These are phyloP conservation scores for Cirrhinus mrigala DNA, from an alignment of 2,797 vertebrate genomes.

Conservation along the genomic window DNA sequence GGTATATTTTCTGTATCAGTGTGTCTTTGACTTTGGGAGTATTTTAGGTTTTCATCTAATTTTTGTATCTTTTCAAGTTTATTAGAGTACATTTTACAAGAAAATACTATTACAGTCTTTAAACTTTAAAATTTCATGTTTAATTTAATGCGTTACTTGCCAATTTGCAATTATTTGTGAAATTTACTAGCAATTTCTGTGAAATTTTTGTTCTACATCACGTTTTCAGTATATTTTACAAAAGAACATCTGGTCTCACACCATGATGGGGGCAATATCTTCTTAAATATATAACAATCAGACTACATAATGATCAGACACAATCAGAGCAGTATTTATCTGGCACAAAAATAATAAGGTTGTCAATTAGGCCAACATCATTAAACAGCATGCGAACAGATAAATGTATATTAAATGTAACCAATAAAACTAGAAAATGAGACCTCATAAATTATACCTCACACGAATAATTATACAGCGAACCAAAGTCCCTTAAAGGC, in stretches of 20 bases:
- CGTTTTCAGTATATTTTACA: not conserved
- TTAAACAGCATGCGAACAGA: constrained; percentile 10
- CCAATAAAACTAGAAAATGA: not conserved
- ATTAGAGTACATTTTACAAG: too few relatives aligned
- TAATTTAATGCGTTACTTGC: not conserved
- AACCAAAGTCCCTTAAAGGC: not conserved
- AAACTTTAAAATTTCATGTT: not conserved
- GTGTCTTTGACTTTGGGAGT: not conserved
- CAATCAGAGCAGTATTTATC: constrained; percentile 9
- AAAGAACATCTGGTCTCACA: not conserved
- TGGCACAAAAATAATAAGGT: not conserved
- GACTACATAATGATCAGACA: not conserved
- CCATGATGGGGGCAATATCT: not conserved
- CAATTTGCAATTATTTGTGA: not conserved
- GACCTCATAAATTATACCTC: not conserved
- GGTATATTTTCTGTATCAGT: not conserved
- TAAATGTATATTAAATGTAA: not conserved
- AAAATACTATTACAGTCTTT: not conserved
- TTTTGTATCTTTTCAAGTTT: not conserved
- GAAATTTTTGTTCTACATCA: not conserved
- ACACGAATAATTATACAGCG: not conserved
- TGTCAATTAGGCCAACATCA: not conserved
- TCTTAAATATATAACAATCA: not conserved
- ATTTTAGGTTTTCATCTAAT: not conserved
- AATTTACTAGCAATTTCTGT: not conserved